Evolutionary conservation across 1,140 invertebrate genomes (phyloP), one percentile per base, ranked within the genome.

Genomic region (Drosophila fuyamai): DNA sequence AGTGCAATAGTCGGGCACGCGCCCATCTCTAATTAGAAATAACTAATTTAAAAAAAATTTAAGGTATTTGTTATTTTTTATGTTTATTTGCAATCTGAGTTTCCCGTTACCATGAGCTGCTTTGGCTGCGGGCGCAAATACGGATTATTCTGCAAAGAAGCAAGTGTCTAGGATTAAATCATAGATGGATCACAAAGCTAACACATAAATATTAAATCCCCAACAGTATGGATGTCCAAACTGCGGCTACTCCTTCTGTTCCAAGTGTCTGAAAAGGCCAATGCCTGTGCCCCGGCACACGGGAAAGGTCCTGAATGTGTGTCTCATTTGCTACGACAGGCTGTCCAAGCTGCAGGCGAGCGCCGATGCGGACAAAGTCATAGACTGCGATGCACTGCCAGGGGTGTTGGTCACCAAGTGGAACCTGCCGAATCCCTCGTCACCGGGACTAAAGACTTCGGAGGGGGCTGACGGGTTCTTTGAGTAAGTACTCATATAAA

Each of bases 241-340:
- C 79, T 95, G 95, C 90, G 94, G 94, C 27, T 94, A 95, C 80
- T 94, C 94, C 71, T 95, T 94, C 78, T 95, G 95, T 81, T 93
- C 93, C 70, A 95, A 95, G 89, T 95, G 95, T 90, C 89, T 95
- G 44, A 94, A 93, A 61, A 90, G 94, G 65, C 93, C 93, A 85
- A 91, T 94, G 77, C 94, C 91, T 86, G 92, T 94, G 79, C 85
- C 84, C 12, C 75, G 79, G 10, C 78, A 81, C 12, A 53, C 68
- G 23, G 74, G 75, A n/a, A 91, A 90, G 58, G 81, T 89, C 35
- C 57, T 84, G 10, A 82, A 91, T 23, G 86, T 92, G 1, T 92
- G 88, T 36, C 75, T 92, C 35, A 90, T 91, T 29, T 92, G 90
- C 68, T 92, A 48, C 48, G 85, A 92, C 27, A 90, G 82, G 57